Percentiles rank a stretch among this genome's conserved stretches.
These are phyloP conservation scores for Leptothorax acervorum DNA, from an alignment of 2,888 invertebrate species.

Conservation along the genomic window DNA sequence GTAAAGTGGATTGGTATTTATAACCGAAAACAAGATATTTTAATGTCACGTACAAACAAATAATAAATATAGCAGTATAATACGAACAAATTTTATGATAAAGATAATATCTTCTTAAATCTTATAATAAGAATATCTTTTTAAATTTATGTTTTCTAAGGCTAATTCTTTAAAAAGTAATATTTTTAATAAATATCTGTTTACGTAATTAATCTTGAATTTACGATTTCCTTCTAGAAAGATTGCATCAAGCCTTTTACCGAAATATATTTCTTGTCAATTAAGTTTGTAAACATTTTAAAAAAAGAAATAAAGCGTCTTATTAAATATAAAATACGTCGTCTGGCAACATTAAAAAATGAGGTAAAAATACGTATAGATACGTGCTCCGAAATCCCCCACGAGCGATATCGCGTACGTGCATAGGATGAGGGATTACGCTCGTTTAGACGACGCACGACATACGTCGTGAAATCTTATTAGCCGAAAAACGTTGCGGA, in stretches of 20 bases:
- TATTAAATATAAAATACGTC: slow-evolving; percentile 12
- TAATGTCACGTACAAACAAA: neutral
- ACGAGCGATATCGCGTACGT: slow-evolving; percentile 60
- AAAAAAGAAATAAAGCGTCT: neutral
- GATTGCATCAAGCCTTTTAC: neutral
- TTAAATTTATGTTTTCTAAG: neutral
- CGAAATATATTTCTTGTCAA: neutral
- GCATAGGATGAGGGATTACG: slow-evolving; percentile 68
- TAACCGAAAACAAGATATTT: neutral
- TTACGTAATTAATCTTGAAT: neutral
- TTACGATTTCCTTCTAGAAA: neutral
- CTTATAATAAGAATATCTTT: neutral
- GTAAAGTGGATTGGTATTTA: slow-evolving; percentile 6
- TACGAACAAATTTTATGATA: neutral
- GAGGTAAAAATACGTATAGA: slow-evolving; percentile 5
- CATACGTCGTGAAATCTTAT: slow-evolving; percentile 63
- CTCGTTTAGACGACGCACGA: slow-evolving; percentile 58
- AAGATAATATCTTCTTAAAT: neutral
- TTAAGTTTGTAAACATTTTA: neutral
- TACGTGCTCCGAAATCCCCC: slow-evolving; percentile 62
- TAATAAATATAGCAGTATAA: neutral
- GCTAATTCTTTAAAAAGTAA: neutral
- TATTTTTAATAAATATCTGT: neutral
- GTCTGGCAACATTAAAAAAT: neutral
- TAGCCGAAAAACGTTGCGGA: slow-evolving; percentile 63